These are phyloP conservation scores for Samia ricini DNA, from an alignment of 1,140 invertebrate species.

Conservation along the genomic window DNA sequence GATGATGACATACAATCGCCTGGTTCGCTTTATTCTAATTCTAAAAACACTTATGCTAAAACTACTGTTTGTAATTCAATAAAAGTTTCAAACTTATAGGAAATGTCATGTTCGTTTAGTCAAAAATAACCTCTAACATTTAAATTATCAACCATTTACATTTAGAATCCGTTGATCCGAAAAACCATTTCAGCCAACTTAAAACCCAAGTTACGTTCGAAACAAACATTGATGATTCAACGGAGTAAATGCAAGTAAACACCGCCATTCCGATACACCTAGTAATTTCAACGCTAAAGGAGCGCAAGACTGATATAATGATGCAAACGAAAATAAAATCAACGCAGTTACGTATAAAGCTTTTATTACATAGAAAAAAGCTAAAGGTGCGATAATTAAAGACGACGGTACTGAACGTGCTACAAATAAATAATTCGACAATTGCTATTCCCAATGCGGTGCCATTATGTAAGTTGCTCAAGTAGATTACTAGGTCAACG, in stretches of 20 bases:
- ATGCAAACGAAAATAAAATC: constrained; percentile 12
- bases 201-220: constrained; percentile 30
- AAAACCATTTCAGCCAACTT: constrained; percentile 17
- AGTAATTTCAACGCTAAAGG: constrained; percentile 8
- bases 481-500: constrained; percentile 59
- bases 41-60: neutral
- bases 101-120: neutral
- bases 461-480: constrained; percentile 48
- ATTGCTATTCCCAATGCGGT: constrained; percentile 44
- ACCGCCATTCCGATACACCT: constrained; percentile 34
- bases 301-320: constrained; percentile 7
- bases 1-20: no score
- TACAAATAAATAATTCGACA: constrained; percentile 40
- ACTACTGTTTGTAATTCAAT: neutral
- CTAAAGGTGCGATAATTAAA: constrained; percentile 37
- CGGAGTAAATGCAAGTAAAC: constrained; percentile 35
- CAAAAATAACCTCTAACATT: neutral
- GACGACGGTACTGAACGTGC: constrained; percentile 43
- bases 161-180: neutral
- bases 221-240: constrained; percentile 40
- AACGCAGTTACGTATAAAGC: constrained; percentile 12
- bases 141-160: neutral
- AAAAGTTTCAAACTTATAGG: neutral
- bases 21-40: neutral
- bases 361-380: constrained; percentile 17